Evolutionary conservation across 2,888 invertebrate species (phyloP).

Genomic region (Lymantria monacha): DNA sequence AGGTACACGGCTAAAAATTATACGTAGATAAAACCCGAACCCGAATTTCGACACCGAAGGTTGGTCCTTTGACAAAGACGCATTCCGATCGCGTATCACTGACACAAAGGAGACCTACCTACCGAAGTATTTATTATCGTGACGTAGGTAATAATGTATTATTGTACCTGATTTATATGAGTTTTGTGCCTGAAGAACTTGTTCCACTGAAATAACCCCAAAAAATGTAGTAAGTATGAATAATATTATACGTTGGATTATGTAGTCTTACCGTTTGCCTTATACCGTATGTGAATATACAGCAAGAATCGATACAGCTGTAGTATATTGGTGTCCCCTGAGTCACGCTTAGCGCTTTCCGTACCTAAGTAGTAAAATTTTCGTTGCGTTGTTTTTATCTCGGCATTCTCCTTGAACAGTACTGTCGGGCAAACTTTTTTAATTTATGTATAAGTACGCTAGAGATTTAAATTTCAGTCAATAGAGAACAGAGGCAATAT

Average conservation of each 20-base stretch:
- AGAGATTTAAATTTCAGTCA: constrained; percentile 5
- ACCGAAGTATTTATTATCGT: constrained; percentile 38
- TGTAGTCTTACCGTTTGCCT: constrained; percentile 38
- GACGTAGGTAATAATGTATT: constrained; percentile 20
- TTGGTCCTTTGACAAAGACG: constrained; percentile 62
- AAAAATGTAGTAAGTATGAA: background rate
- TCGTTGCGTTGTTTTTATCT: constrained; percentile 32
- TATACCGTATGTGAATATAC: constrained; percentile 9
- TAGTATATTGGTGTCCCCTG: constrained; percentile 55
- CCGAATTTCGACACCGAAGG: constrained; percentile 60
- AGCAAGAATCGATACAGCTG: constrained; percentile 52
- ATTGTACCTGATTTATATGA: constrained; percentile 11
- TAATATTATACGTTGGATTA: constrained; percentile 10
- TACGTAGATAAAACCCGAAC: constrained; percentile 68
- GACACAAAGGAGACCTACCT: constrained; percentile 41
- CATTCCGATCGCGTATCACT: constrained; percentile 62
- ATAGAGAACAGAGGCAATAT: too few species aligned
- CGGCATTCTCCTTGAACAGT: constrained; percentile 24
- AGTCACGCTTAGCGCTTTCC: constrained; percentile 51
- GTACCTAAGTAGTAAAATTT: constrained; percentile 17
- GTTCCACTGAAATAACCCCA: background rate
- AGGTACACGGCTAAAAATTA: constrained; percentile 76
- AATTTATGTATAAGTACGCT: constrained; percentile 27
- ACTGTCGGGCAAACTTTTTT: constrained; percentile 30
- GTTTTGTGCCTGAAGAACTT: constrained; percentile 5